Conservation (phyloP, 2,113 vertebrate species). For the Elephantulus edwardii region DNA sequence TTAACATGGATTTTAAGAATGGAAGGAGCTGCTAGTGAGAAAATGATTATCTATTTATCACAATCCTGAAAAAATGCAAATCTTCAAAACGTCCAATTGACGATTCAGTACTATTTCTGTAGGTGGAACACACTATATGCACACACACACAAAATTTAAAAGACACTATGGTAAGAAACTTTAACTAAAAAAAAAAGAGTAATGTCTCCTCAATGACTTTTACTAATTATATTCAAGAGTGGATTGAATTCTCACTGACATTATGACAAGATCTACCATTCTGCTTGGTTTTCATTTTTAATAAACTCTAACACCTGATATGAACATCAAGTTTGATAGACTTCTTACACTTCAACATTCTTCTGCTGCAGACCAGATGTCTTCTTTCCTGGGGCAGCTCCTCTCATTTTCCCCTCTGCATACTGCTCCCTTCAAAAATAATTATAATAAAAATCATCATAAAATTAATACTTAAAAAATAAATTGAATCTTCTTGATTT, state of each 20-base stretch:
- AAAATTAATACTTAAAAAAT: neutral
- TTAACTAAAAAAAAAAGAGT: neutral
- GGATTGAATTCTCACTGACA: neutral
- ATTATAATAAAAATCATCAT: neutral
- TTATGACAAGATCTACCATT: neutral
- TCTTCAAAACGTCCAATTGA: neutral
- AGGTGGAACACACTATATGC: neutral
- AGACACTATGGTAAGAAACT: neutral
- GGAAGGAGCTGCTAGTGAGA: neutral
- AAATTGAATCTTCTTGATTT: neutral
- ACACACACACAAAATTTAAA: neutral
- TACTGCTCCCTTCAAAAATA: constrained; percentile 93
- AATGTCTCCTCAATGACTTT: neutral
- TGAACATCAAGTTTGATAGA: neutral
- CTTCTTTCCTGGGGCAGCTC: constrained; percentile 98
- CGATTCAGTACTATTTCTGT: neutral
- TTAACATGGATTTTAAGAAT: neutral
- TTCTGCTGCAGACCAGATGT: constrained; percentile 96
- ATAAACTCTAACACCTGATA: neutral
- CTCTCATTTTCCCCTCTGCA: constrained; percentile 99
- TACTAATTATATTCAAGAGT: neutral
- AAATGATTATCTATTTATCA: neutral
- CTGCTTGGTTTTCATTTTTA: neutral
- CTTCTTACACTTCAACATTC: constrained; percentile 97
- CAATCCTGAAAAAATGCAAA: constrained; percentile 1